Base-by-base conservation (phyloP, 2,888 invertebrate genomes). In the Serripes groenlandicus region DNA sequence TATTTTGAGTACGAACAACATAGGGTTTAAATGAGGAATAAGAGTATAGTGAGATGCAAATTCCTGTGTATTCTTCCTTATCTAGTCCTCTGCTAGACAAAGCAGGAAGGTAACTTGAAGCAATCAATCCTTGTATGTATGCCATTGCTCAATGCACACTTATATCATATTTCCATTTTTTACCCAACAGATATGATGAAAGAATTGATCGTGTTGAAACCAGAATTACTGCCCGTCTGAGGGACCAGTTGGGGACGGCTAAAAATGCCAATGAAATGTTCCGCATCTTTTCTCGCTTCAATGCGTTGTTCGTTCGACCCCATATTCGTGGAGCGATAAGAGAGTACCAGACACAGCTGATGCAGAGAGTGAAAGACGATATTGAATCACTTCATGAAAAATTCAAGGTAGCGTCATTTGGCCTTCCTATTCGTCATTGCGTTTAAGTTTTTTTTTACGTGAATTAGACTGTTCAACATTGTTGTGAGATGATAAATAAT, bases 261-360 rank as follows among this genome's bases (percentile, higher is more conserved):
- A 99, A 99, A 95, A 99, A 99, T 95, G 99, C 99, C 28, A 99
- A 99, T 94, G 99, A 99, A 90, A 99, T 99, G 99, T 99, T 99
- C 95, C 96, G 99, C 77, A 99, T 99, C 92, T 96, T 96, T 95
- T 99, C 99, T 0, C 97, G 99, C 26, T 99, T 99, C 96, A 99
- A 99, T 95, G 99, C 99, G 0, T 96, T 99, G 71, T 99, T 99
- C 95, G 99, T 99, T 15, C 97, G 99, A 11, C 99, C 99, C 1
- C 99, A 99, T 95, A 99, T 99, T 94, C 97, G 99, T 74, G 99
- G 99, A 64, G 99, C 99, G 32, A 99, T 99, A 89, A 96, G 99
- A 62, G 99, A 99, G 95, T 99, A 99, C 95, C 99, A 99, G 95
- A 99, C 99, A 0, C 99, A 99, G 94, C 96, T 99, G 75, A 99